phyloP scores from a whole-genome alignment of 1,140 invertebrate species.

The Mactra quadrangularis region DNA sequence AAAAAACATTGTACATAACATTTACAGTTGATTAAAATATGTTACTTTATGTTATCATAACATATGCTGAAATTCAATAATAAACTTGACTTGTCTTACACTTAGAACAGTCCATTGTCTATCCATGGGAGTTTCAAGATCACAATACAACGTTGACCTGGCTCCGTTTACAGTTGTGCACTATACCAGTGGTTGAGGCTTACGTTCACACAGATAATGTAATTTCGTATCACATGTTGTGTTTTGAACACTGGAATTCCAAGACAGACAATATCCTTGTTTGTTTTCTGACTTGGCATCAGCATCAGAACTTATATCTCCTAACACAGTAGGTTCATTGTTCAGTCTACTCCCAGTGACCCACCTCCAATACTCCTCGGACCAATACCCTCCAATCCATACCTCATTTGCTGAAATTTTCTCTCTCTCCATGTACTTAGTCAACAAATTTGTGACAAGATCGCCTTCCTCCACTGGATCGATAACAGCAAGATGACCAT shows the following conservation, averaged over 20 bases:
- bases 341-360: slow-evolving; percentile 48
- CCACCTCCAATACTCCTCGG: slow-evolving; percentile 55
- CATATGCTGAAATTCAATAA: too few species aligned
- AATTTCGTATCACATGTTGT: slow-evolving; percentile 8
- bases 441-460: slow-evolving; percentile 18
- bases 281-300: not conserved
- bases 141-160: too few species aligned
- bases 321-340: slow-evolving; percentile 17
- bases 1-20: too few species aligned
- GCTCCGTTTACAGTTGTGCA: too few species aligned
- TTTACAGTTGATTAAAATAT: too few species aligned
- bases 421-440: not conserved
- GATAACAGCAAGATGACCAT: slow-evolving; percentile 55
- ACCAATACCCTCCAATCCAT: slow-evolving; percentile 50
- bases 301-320: not conserved
- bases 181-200: too few species aligned
- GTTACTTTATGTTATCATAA: too few species aligned
- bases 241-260: slow-evolving; percentile 20
- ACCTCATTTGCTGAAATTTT: slow-evolving; percentile 11
- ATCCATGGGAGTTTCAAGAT: too few species aligned
- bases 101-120: too few species aligned
- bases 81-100: too few species aligned
- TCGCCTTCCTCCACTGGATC: slow-evolving; percentile 38
- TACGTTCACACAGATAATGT: slow-evolving; percentile 56
- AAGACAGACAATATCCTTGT: slow-evolving; percentile 39